Percentiles rank a stretch among this genome's conserved stretches.
phyloP scores from a whole-genome alignment of 1,140 invertebrate species.

The Polypedilum vanderplanki region DNA sequence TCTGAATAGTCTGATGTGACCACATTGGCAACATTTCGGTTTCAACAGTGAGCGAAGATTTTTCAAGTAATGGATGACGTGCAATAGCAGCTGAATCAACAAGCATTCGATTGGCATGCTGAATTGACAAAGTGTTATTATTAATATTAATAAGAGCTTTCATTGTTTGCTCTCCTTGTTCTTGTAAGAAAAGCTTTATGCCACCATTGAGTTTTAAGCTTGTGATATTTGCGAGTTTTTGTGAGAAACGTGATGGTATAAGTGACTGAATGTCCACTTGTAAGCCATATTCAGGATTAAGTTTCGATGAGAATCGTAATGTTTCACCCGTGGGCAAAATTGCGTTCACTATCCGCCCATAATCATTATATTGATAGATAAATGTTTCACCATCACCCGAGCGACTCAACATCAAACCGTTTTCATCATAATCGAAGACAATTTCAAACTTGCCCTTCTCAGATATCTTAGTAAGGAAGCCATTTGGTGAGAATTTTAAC shows the following conservation, averaged over 20 bases:
- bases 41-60: slow-evolving; percentile 76
- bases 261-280: slow-evolving; percentile 57
- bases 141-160: slow-evolving; percentile 61
- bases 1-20: slow-evolving; percentile 67
- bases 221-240: slow-evolving; percentile 40
- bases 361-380: slow-evolving; percentile 81
- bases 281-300: slow-evolving; percentile 66
- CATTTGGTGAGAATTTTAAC: slow-evolving; percentile 79
- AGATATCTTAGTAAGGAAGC: slow-evolving; percentile 72
- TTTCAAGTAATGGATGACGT: slow-evolving; percentile 75
- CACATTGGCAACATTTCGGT: slow-evolving; percentile 85
- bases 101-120: slow-evolving; percentile 60
- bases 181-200: slow-evolving; percentile 50
- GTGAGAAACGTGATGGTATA: slow-evolving; percentile 41
- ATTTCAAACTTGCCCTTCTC: slow-evolving; percentile 75
- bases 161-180: slow-evolving; percentile 56
- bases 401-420: slow-evolving; percentile 70
- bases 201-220: slow-evolving; percentile 52
- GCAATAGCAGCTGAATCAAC: slow-evolving; percentile 68
- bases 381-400: slow-evolving; percentile 77
- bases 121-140: slow-evolving; percentile 68
- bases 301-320: slow-evolving; percentile 64
- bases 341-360: slow-evolving; percentile 74
- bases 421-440: slow-evolving; percentile 76
- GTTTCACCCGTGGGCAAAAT: slow-evolving; percentile 86